phyloP scores from a whole-genome alignment of 2,797 vertebrate genomes.

The Somateria mollissima region DNA sequence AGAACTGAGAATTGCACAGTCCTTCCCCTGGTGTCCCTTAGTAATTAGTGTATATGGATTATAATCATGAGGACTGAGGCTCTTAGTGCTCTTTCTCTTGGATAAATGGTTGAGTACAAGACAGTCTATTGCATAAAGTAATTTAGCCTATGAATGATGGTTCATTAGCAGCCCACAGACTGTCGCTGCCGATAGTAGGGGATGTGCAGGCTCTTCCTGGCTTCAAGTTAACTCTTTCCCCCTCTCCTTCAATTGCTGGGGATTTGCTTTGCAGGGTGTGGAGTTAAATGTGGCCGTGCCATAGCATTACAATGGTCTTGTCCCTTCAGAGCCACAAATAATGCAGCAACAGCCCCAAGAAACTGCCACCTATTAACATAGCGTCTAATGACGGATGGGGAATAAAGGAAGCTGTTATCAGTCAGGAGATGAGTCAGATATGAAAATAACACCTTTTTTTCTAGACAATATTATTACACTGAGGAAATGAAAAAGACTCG shows the following conservation, averaged over 20 bases:
- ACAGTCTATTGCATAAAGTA: neutral
- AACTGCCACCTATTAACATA: neutral
- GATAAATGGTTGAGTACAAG: slow-evolving; percentile 31
- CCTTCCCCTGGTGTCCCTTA: neutral
- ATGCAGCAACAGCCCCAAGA: neutral
- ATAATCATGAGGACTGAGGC: neutral
- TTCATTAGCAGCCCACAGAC: slow-evolving; percentile 55
- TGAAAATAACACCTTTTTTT: slow-evolving; percentile 46
- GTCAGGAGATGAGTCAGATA: slow-evolving; percentile 62
- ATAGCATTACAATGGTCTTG: neutral
- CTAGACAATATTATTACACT: neutral
- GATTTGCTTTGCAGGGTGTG: neutral
- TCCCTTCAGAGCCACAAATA: neutral
- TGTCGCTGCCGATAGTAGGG: neutral
- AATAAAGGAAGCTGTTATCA: slow-evolving; percentile 35
- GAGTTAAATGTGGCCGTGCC: neutral
- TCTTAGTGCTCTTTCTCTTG: slow-evolving; percentile 4
- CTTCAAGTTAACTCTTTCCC: neutral
- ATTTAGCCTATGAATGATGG: slow-evolving; percentile 49
- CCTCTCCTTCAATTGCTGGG: neutral
- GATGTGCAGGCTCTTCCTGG: neutral
- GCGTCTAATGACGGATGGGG: neutral
- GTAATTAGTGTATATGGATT: neutral
- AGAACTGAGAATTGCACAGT: neutral
- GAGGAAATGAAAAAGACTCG: slow-evolving; percentile 23